Base-by-base conservation (phyloP, 2,888 invertebrate species). In the Ichneumoninae sp. region DNA sequence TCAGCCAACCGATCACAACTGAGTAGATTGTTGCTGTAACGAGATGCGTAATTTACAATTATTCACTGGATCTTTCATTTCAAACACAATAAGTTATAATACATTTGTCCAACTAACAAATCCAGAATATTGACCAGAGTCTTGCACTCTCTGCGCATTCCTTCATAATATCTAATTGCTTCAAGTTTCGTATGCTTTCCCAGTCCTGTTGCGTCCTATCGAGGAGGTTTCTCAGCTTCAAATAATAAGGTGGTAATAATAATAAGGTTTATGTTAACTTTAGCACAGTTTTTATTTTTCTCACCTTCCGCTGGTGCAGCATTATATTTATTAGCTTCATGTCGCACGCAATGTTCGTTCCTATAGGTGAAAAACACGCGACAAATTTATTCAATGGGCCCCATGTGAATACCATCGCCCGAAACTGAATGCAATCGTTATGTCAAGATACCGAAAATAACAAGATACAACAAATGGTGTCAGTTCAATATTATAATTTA, bases 151-250 rank as follows among this genome's bases (percentile, higher is more conserved):
- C 63, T 33, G 33, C 63, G 8, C 6, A 16, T 63, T 26, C 4
- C 16, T 33, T 30, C 6, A 63, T 30, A 63, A 33, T 33, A 1
- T 63, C 33, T 33, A 30, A 3, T 63, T 63, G 19, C 33, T 16
- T 30, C 33, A 63, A 30, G 36, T 10, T 8, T 33, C 33, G 33
- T 5, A 33, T 1, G n/a, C 5, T 4, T 22, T 63, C 8, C 63
- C 63, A 63, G 16, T 63, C 63, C 0, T 63, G 13, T 16, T 33
- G 63, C 16, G 36, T 63, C n/a, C 1, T 4, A 6, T 70, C 69
- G 26, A 70, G 69, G 16, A 70, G 30, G 13, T 10, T 6, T 33
- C 30, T 50, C 8, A 70, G 13, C 69, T 70, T 52, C n/a, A n/a
- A 70, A 1, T 8, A 7, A 10, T 52, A 33, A 13, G 7, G 16